Conservation (phyloP, 2,888 invertebrate species). For the Andrena flavipes region DNA sequence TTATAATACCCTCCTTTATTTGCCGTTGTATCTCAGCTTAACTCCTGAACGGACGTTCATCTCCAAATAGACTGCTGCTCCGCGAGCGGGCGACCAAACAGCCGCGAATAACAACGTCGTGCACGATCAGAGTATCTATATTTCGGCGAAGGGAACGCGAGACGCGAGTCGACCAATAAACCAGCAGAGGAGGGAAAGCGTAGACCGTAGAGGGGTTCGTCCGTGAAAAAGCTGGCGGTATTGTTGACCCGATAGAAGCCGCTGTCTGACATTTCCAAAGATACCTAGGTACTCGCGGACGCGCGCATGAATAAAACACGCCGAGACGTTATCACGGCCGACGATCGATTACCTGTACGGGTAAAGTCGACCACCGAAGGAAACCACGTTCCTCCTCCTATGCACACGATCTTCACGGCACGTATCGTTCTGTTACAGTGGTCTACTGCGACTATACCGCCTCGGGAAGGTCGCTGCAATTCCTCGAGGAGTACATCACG, state of each 20-base stretch:
- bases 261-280: slow-evolving; percentile 14
- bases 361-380: neutral
- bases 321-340: slow-evolving; percentile 16
- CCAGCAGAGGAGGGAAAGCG: neutral
- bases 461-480: slow-evolving; percentile 92
- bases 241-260: slow-evolving; percentile 15
- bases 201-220: neutral
- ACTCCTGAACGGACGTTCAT: slow-evolving; percentile 15
- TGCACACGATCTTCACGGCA: neutral
- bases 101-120: slow-evolving; percentile 26
- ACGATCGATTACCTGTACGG: slow-evolving; percentile 20
- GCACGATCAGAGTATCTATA: slow-evolving; percentile 15
- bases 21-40: neutral
- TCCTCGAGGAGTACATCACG: slow-evolving; percentile 93
- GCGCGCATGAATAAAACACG: slow-evolving; percentile 39
- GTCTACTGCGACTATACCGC: slow-evolving; percentile 96
- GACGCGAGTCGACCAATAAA: neutral
- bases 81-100: neutral
- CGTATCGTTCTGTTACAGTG: slow-evolving; percentile 86
- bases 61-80: slow-evolving; percentile 49
- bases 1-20: neutral
- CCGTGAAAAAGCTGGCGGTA: neutral
- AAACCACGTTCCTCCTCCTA: neutral
- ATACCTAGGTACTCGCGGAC: slow-evolving; percentile 19
- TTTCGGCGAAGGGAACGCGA: slow-evolving; percentile 2